Evolutionary conservation across 2,113 vertebrate genomes (phyloP).

Genomic region (Eleginops maclovinus): DNA sequence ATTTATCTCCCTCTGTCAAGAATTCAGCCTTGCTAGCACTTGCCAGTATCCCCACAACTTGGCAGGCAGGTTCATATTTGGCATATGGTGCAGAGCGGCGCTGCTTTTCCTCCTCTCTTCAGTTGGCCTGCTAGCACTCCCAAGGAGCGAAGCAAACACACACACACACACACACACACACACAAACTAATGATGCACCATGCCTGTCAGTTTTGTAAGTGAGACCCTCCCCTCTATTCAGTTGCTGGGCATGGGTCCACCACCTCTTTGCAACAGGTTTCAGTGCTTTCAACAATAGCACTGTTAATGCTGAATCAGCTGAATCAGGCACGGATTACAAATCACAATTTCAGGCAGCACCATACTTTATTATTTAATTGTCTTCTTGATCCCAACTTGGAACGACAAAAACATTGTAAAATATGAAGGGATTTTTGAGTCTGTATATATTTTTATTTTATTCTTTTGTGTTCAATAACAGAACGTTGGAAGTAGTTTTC

Average conservation of each 20-base stretch:
- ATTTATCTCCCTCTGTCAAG: slow-evolving; percentile 84
- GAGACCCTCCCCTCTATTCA: slow-evolving; percentile 35
- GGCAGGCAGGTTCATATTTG: slow-evolving; percentile 78
- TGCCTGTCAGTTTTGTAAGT: slow-evolving; percentile 59
- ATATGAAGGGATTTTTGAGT: no score
- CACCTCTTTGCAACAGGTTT: slow-evolving; percentile 67
- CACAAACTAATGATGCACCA: slow-evolving; percentile 28
- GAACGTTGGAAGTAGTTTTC: no score
- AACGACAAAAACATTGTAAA: no score
- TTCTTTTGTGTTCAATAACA: no score
- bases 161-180: not conserved
- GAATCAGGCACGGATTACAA: not conserved
- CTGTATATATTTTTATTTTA: no score
- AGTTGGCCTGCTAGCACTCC: slow-evolving; percentile 71
- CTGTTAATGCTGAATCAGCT: slow-evolving; percentile 9
- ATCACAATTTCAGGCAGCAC: not conserved
- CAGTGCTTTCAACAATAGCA: slow-evolving; percentile 30
- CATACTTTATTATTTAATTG: no score
- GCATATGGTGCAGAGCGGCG: slow-evolving; percentile 75
- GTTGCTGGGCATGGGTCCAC: slow-evolving; percentile 51
- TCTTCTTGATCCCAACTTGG: no score
- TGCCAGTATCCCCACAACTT: slow-evolving; percentile 80
- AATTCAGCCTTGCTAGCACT: slow-evolving; percentile 77
- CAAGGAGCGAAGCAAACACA: slow-evolving; percentile 40
- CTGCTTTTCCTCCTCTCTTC: slow-evolving; percentile 72